Evolutionary conservation across 1,140 invertebrate genomes (phyloP).

Genomic region (Drosophila mauritiana): DNA sequence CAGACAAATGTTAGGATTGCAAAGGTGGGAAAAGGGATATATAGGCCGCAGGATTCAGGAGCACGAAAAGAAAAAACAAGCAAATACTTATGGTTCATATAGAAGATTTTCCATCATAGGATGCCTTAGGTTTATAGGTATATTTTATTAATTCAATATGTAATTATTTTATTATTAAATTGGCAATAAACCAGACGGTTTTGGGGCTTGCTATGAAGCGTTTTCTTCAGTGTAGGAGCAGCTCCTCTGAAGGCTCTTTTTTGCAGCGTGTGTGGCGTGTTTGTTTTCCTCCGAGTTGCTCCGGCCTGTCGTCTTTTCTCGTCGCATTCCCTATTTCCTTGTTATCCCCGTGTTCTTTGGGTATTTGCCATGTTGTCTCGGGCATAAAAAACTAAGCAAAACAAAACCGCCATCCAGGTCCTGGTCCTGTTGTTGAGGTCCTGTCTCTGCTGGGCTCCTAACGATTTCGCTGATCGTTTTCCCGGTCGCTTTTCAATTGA

Average conservation of each 20-base stretch:
- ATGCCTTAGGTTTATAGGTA: no score
- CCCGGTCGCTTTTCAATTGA: slow-evolving; percentile 81
- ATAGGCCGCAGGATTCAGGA: slow-evolving; percentile 1
- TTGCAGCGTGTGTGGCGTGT: slow-evolving; percentile 57
- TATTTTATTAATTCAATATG: no score
- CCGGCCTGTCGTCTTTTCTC: slow-evolving; percentile 7
- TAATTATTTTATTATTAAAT: no score
- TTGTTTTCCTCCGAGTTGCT: slow-evolving; percentile 47
- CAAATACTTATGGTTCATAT: background rate
- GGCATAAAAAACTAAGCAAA: slow-evolving; percentile 46
- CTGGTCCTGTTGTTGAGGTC: slow-evolving; percentile 24
- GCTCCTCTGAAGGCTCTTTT: background rate
- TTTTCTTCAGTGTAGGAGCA: slow-evolving; percentile 3
- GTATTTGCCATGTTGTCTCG: slow-evolving; percentile 32
- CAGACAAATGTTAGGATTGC: slow-evolving; percentile 59
- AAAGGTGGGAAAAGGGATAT: slow-evolving; percentile 25
- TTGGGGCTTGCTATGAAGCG: no score
- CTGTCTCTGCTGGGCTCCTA: slow-evolving; percentile 28
- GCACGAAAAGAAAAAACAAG: slow-evolving; percentile 10
- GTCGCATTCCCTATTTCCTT: slow-evolving; percentile 19
- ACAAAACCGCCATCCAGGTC: slow-evolving; percentile 29
- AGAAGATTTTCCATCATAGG: no score
- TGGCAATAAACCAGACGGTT: no score
- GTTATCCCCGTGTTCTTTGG: slow-evolving; percentile 29
- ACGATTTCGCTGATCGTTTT: slow-evolving; percentile 65